Conservation (phyloP, 2,797 vertebrate genomes). For the Acanthurus lineatus region DNA sequence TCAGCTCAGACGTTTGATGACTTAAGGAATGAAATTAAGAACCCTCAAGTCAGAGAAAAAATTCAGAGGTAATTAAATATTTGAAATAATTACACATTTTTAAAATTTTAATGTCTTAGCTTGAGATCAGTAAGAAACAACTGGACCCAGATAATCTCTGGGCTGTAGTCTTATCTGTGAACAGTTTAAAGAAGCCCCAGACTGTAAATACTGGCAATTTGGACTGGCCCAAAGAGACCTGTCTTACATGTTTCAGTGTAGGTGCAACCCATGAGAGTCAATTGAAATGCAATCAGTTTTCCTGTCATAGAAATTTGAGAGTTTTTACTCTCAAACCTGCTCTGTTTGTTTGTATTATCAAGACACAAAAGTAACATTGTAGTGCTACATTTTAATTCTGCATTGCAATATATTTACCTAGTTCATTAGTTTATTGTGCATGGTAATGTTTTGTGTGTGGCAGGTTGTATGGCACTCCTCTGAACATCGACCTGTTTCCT, state of each 20-base stretch:
- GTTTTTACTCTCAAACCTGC: too few relatives aligned
- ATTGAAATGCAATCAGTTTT: too few relatives aligned
- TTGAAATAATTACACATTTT: neutral
- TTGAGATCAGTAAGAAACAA: neutral
- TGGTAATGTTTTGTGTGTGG: conserved; percentile 1
- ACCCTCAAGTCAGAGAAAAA: conserved; percentile 92
- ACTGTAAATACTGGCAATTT: too few relatives aligned
- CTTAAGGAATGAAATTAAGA: conserved; percentile 95
- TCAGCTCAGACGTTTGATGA: conserved; percentile 93
- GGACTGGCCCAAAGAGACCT: too few relatives aligned
- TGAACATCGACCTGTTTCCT: conserved; percentile 96
- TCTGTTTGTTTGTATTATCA: too few relatives aligned
- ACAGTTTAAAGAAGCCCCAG: neutral
- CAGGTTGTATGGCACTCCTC: conserved; percentile 93
- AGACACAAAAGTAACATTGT: too few relatives aligned
- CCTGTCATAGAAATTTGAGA: too few relatives aligned
- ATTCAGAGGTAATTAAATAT: conserved; percentile 87
- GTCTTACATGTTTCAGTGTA: too few relatives aligned
- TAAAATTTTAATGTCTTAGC: neutral
- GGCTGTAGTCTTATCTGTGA: neutral
- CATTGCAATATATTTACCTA: neutral
- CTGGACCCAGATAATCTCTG: neutral
- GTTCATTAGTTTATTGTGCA: neutral
- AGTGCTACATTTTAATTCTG: neutral
- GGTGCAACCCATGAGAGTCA: too few relatives aligned